Conservation (phyloP, 2,888 invertebrate genomes). For the Villa cingulata region DNA sequence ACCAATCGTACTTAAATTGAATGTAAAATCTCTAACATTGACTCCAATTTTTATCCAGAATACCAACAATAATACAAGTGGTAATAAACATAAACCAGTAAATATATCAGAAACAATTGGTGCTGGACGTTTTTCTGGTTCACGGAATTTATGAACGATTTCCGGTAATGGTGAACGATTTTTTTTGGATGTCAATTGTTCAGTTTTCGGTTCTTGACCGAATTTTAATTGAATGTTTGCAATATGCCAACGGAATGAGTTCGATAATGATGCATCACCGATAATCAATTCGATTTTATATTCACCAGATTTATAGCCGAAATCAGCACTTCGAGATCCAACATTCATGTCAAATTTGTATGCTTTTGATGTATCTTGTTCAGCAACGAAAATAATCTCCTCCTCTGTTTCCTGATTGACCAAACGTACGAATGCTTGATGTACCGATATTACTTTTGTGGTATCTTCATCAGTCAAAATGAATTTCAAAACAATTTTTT, state of each 20-base stretch:
- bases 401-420: slow-evolving; percentile 49
- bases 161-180: slow-evolving; percentile 37
- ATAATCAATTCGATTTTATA: slow-evolving; percentile 74
- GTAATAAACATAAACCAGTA: slow-evolving; percentile 67
- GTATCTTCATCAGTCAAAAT: slow-evolving; percentile 55
- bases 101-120: slow-evolving; percentile 80
- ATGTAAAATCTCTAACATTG: slow-evolving; percentile 71
- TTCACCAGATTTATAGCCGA: slow-evolving; percentile 59
- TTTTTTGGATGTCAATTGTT: neutral
- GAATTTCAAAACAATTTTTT: slow-evolving; percentile 75
- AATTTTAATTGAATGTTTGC: slow-evolving; percentile 67
- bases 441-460: slow-evolving; percentile 56
- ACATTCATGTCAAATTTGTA: slow-evolving; percentile 91
- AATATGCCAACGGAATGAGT: slow-evolving; percentile 77
- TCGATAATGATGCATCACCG: slow-evolving; percentile 82
- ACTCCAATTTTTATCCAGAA: slow-evolving; percentile 80
- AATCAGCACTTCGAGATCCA: slow-evolving; percentile 62
- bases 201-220: slow-evolving; percentile 35
- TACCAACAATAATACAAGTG: slow-evolving; percentile 65
- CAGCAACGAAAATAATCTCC: slow-evolving; percentile 89
- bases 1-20: slow-evolving; percentile 63
- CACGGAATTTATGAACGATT: slow-evolving; percentile 74
- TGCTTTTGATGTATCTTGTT: slow-evolving; percentile 59
- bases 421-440: slow-evolving; percentile 78
- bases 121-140: slow-evolving; percentile 83